Evolutionary conservation across 2,797 vertebrate genomes (phyloP).

Genomic region (Platalea minor): DNA sequence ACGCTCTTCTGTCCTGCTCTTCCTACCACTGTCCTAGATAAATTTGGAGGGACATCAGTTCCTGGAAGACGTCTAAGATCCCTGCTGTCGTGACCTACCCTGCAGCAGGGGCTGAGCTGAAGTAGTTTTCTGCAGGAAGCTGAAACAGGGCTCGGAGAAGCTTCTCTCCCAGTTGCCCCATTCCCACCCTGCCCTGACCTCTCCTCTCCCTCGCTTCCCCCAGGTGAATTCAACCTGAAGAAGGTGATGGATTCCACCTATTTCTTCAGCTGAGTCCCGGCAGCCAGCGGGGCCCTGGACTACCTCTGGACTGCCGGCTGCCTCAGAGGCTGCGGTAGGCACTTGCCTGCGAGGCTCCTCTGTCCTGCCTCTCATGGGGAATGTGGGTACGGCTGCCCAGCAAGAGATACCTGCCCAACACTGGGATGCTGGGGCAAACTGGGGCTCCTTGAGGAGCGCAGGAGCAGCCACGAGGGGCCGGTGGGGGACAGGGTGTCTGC

Average conservation of each 20-base stretch:
- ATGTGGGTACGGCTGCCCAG: neutral
- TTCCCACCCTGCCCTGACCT: neutral
- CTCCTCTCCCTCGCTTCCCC: neutral
- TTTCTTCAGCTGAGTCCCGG: conserved; percentile 90
- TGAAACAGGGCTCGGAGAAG: neutral
- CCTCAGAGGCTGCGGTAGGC: neutral
- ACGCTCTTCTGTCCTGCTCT: no score
- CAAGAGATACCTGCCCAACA: neutral
- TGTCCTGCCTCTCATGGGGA: neutral
- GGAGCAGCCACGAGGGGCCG: neutral
- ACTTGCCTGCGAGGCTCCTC: fast-evolving
- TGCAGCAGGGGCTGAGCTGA: neutral
- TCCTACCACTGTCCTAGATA: neutral
- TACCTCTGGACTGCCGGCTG: neutral
- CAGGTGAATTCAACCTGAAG: conserved; percentile 88
- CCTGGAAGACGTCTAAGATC: neutral
- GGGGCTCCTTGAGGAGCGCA: neutral
- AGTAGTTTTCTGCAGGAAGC: neutral
- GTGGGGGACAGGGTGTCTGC: neutral
- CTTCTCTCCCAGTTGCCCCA: neutral
- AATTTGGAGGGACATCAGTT: neutral
- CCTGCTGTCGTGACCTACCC: neutral
- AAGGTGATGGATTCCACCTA: conserved; percentile 89
- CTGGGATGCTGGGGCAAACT: neutral
- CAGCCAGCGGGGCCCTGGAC: neutral